Conservation (phyloP, 2,888 invertebrate species). For the Lumbricus terrestris region DNA sequence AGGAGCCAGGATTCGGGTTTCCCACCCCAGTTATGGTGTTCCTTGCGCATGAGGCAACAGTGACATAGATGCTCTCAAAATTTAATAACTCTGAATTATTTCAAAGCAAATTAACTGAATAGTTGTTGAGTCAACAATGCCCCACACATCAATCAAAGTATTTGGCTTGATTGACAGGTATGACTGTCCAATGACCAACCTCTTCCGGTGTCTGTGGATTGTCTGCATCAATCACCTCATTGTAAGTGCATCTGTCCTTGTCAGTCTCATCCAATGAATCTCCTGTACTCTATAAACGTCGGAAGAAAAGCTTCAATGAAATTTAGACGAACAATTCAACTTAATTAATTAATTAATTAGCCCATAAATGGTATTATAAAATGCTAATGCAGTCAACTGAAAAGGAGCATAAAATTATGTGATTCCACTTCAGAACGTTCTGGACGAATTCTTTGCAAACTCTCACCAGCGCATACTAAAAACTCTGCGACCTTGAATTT, state of each 20-base stretch:
- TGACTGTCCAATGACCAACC: conserved; percentile 29
- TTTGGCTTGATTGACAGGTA: not conserved
- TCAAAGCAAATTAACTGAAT: too few relatives aligned
- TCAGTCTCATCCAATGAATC: conserved; percentile 59
- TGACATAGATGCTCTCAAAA: too few relatives aligned
- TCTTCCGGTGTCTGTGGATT: conserved; percentile 49
- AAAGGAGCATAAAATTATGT: not conserved
- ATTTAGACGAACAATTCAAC: not conserved
- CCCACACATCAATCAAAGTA: too few relatives aligned
- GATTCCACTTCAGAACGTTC: not conserved
- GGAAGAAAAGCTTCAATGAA: not conserved
- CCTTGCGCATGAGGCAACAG: too few relatives aligned
- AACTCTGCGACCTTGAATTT: not conserved
- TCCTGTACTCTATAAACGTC: conserved; percentile 63
- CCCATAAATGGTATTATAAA: too few relatives aligned
- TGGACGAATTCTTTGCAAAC: not conserved
- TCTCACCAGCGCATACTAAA: not conserved
- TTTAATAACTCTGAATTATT: too few relatives aligned
- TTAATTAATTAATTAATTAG: not conserved
- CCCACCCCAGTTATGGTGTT: too few relatives aligned
- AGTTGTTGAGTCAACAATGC: too few relatives aligned
- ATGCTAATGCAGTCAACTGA: not conserved
- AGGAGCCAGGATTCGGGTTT: too few relatives aligned
- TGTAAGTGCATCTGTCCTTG: conserved; percentile 61
- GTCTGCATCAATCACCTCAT: conserved; percentile 60